Evolutionary conservation across 2,113 vertebrate genomes (phyloP).

Genomic region (Sebastes fasciatus): DNA sequence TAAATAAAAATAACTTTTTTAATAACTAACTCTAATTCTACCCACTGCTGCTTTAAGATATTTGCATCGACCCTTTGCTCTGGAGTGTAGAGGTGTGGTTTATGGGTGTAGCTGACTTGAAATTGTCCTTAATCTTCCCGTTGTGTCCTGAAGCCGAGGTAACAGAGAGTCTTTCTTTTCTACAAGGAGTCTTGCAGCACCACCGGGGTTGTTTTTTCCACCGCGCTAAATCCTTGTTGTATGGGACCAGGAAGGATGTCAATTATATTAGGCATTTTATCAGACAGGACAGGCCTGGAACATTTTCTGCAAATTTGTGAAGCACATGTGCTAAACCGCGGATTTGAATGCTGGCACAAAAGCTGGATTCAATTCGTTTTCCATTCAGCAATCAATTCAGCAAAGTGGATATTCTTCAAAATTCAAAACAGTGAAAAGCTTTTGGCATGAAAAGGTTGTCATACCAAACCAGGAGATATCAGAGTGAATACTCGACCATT

Average conservation of each 20-base stretch:
- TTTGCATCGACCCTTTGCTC: no score
- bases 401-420: constrained; percentile 57
- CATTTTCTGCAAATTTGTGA: constrained; percentile 46
- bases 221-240: constrained; percentile 30
- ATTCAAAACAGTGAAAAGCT: constrained; percentile 48
- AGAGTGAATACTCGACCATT: constrained; percentile 54
- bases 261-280: constrained; percentile 54
- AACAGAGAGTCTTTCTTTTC: constrained; percentile 25
- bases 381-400: constrained; percentile 58
- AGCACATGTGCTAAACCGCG: constrained; percentile 26
- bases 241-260: constrained; percentile 32
- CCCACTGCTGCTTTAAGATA: no score
- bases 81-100: constrained; percentile 11
- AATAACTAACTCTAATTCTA: no score
- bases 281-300: constrained; percentile 47
- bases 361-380: constrained; percentile 47
- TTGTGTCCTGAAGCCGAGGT: background rate
- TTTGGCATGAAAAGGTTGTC: constrained; percentile 56
- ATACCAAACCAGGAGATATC: constrained; percentile 33
- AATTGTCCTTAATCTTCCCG: constrained; percentile 28
- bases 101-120: constrained; percentile 19
- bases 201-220: constrained; percentile 15
- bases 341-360: constrained; percentile 62
- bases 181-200: constrained; percentile 11
- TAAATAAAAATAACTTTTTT: no score